Evolutionary conservation across 2,113 vertebrate genomes (phyloP), one percentile per base, ranked within the genome.

Genomic region (Ictalurus furcatus): DNA sequence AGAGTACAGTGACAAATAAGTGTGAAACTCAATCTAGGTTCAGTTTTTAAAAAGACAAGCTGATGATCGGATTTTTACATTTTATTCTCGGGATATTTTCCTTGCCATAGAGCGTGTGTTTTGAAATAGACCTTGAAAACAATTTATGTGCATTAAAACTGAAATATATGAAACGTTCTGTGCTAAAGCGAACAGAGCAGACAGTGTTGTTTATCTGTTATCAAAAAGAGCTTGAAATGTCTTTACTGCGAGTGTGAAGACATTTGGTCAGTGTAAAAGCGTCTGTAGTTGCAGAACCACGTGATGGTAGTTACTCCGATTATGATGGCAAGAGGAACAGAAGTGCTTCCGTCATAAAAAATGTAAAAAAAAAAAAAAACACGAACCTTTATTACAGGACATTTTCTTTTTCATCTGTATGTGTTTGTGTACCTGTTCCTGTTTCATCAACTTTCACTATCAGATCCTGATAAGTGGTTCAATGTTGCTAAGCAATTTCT

Each of bases 361-460:
- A n/a, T n/a, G n/a, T n/a, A 44, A 44, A 44, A 44, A 44, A 44
- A 44, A 44, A 6, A 44, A 48, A 48, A 59, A 40, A 11, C 17
- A 37, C 19, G 52, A 81, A 81, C 14, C n/a, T 21, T 30, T 34
- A 11, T 56, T 56, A 34, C 52, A 34, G 79, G 44, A 69, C 61
- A 19, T 19, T 58, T 79, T 81, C 7, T 37, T 81, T 56, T 81
- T 16, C 74, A 17, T 48, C 1, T 48, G 81, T 84, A 37, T 17
- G n/a, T 52, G 25, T 82, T 0, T 52, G 56, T 79, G 56, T 48
- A 19, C 54, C 40, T 87, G 78, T 87, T 87, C 86, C 86, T 13
- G 21, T 87, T 87, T 81, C 76, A 34, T 69, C 37, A 19, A 87
- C 78, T 81, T 67, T 67, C 76, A 69, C 21, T 65, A 82, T 87